These are phyloP conservation scores for Turnix velox DNA, from an alignment of 2,113 vertebrate species.

Conservation along the genomic window DNA sequence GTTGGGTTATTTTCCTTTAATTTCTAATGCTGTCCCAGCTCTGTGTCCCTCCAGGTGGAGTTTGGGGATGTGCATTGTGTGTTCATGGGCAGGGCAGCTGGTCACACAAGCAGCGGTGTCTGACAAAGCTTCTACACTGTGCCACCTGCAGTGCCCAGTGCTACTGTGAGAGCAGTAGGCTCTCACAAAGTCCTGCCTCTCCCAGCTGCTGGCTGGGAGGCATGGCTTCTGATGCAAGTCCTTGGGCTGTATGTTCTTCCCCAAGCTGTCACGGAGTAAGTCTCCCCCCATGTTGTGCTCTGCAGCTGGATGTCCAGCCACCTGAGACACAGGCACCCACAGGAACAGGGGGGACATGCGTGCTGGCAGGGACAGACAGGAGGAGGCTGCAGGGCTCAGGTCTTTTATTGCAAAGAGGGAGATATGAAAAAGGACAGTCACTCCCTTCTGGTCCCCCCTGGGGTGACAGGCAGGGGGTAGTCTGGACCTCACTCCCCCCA, in stretches of 20 bases:
- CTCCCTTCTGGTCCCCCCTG: background rate
- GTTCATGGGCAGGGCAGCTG: too few species aligned
- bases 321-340: rapidly evolving
- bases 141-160: background rate
- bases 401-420: constrained; percentile 68
- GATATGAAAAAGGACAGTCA: constrained; percentile 4
- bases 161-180: too few species aligned
- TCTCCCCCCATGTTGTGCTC: rapidly evolving
- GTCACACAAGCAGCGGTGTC: background rate
- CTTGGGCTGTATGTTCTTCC: background rate
- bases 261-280: rapidly evolving
- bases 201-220: background rate
- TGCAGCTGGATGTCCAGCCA: background rate
- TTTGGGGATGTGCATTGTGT: background rate
- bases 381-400: constrained; percentile 1
- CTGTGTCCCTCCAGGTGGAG: background rate
- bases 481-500: background rate
- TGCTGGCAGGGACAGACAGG: background rate
- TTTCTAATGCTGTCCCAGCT: background rate
- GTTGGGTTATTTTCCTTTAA: background rate
- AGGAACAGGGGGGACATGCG: background rate
- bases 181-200: background rate
- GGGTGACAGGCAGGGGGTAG: background rate
- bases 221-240: background rate
- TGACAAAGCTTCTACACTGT: background rate